phyloP scores from a whole-genome alignment of 2,797 vertebrate species.

The Heterohyrax brucei region DNA sequence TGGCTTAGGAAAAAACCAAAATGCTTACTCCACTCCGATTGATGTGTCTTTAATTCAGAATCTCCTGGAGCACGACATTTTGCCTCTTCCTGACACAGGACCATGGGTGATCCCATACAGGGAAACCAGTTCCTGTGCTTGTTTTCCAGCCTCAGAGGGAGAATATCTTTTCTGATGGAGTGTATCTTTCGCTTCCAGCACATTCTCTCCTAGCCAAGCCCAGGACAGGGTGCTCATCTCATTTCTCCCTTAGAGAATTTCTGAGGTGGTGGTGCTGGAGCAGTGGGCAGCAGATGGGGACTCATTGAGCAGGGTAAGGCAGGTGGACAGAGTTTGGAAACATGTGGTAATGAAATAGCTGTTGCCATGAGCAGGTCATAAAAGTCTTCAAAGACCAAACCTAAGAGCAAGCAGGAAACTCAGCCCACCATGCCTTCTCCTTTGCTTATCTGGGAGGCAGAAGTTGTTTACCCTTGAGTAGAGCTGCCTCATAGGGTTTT shows the following conservation, averaged over 20 bases:
- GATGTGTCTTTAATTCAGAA: background rate
- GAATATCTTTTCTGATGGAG: background rate
- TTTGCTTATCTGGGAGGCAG: background rate
- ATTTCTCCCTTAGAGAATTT: background rate
- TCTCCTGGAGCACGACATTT: background rate
- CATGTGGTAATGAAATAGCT: background rate
- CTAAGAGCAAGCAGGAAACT: background rate
- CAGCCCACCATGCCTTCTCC: background rate
- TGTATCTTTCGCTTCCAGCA: background rate
- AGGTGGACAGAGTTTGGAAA: background rate
- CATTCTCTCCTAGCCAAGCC: background rate
- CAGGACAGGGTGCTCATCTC: fast-evolving
- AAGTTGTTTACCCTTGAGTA: background rate
- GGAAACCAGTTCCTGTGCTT: conserved; percentile 32
- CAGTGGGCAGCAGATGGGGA: background rate
- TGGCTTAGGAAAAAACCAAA: background rate
- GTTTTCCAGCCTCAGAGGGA: background rate
- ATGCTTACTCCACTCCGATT: background rate
- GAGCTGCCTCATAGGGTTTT: background rate
- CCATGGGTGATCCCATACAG: background rate
- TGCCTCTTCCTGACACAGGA: conserved; percentile 10
- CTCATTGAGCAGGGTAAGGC: fast-evolving
- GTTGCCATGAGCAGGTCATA: background rate
- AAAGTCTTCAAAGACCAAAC: background rate
- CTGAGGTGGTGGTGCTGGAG: background rate